Evolutionary conservation across 2,797 vertebrate species (phyloP).

Genomic region (Neomorphus geoffroyi): DNA sequence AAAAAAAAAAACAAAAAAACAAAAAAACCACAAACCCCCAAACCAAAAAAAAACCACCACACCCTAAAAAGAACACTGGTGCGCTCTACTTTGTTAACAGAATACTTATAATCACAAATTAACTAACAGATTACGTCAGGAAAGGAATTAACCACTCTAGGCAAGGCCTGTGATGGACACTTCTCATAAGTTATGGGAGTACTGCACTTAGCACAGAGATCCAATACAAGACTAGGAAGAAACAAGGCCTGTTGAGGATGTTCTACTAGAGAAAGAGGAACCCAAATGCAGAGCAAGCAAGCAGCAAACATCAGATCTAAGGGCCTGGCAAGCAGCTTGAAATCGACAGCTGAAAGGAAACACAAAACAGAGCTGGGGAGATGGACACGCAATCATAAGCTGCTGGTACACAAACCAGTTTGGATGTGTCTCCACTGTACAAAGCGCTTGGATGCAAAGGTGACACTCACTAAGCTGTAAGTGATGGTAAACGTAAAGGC

Average conservation of each 20-base stretch:
- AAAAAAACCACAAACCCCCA: not conserved
- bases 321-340: not conserved
- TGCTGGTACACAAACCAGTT: not conserved
- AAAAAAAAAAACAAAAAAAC: not conserved
- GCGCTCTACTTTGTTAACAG: not conserved
- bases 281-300: not conserved
- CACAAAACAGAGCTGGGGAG: not conserved
- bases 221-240: not conserved
- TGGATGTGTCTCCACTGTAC: not conserved
- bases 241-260: not conserved
- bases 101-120: not conserved
- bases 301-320: not conserved
- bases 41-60: not conserved
- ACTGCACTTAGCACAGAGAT: not conserved
- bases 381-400: not conserved
- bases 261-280: not conserved
- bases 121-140: not conserved
- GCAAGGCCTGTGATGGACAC: not conserved
- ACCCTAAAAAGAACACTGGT: not conserved
- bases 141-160: not conserved
- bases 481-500: not conserved
- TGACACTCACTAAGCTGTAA: fast-evolving
- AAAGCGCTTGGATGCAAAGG: not conserved
- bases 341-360: not conserved
- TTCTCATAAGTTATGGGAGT: not conserved